Conservation (phyloP, 1,140 invertebrate genomes). For the Aphelenchoides fujianensis region DNA sequence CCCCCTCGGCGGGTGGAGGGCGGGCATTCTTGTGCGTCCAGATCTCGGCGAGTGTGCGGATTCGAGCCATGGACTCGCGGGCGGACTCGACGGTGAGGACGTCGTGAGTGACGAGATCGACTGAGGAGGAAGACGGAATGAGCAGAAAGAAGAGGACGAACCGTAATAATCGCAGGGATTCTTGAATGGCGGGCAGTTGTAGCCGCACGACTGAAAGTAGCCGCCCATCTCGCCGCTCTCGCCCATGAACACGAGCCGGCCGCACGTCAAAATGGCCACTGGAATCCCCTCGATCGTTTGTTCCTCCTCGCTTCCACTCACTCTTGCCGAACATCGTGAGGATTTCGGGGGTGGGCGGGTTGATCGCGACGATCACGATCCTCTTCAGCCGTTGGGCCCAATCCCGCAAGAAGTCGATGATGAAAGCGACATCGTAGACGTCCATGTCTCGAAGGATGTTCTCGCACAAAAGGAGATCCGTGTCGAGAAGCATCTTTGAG, state of each 20-base stretch:
- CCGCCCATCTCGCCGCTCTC: slow-evolving; percentile 80
- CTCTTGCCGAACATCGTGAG: slow-evolving; percentile 81
- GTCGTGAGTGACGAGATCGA: slow-evolving; percentile 86
- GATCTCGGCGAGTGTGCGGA: slow-evolving; percentile 80
- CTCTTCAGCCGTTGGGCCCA: slow-evolving; percentile 72
- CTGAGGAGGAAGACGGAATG: slow-evolving; percentile 64
- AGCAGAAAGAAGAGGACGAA: slow-evolving; percentile 61
- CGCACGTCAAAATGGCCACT: slow-evolving; percentile 80
- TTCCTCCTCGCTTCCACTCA: slow-evolving; percentile 29
- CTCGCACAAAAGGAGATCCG: slow-evolving; percentile 78
- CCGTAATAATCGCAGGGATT: slow-evolving; percentile 93
- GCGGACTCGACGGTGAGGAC: slow-evolving; percentile 86
- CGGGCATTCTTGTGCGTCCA: slow-evolving; percentile 36
- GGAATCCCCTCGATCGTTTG: slow-evolving; percentile 57
- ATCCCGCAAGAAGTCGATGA: slow-evolving; percentile 85
- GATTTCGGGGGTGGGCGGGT: slow-evolving; percentile 90
- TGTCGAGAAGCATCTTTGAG: slow-evolving; percentile 75
- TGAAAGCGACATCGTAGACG: slow-evolving; percentile 90
- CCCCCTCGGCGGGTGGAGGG: slow-evolving; percentile 17
- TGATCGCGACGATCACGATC: slow-evolving; percentile 83
- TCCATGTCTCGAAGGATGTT: slow-evolving; percentile 87
- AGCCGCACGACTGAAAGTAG: slow-evolving; percentile 87
- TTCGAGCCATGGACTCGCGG: slow-evolving; percentile 85
- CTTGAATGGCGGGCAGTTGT: slow-evolving; percentile 89
- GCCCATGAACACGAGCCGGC: slow-evolving; percentile 84